Evolutionary conservation across 2,113 vertebrate genomes (phyloP), one percentile per base, ranked within the genome.

Genomic region (Anolis carolinensis): DNA sequence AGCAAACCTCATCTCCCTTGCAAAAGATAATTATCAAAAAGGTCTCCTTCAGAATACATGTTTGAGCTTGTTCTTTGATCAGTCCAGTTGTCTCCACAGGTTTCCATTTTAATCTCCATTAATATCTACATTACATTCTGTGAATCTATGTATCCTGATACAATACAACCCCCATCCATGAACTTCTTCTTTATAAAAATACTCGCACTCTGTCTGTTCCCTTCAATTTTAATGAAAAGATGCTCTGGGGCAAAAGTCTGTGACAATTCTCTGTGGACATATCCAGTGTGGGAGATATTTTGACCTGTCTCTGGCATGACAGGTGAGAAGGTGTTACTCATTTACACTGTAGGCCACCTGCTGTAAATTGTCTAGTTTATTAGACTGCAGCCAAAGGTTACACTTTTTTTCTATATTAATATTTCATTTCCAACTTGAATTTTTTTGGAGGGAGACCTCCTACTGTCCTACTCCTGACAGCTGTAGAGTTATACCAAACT

Each of bases 201-300:
- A 89, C 91, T 95, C 95, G 90, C 87, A 91, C 70, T 90, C 84
- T 89, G 84, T 86, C 87, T 91, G 70, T 88, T 91, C 89, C 88
- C 82, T 96, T 95, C 92, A 84, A 86, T 92, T 93, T 91, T 95
- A 96, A 95, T 92, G 95, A 95, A 89, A 62, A 91, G 92, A 91
- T 79, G 88, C 52, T 92, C 84, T 83, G 87, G 44, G 62, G 81
- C 80, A 71, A 86, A 93, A 92, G 86, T 81, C 89, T 82, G 85
- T 77, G 91, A 90, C 92, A 94, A 90, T 93, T 89, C 92, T 93
- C 93, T 82, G 44, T 59, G 88, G 91, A 85, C 86, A 72, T 62
- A 92, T 59, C 32, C 3, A 3, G 78, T 84, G 76, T 11, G 85
- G 62, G 88, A 90, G 65, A 87, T 91, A 68, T 91, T 92, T 94